A percentile compares a stretch with the other conserved stretches of the same genome.
Evolutionary conservation across 2,113 vertebrate species (phyloP).

Genomic region (Paraplagusia blochii): DNA sequence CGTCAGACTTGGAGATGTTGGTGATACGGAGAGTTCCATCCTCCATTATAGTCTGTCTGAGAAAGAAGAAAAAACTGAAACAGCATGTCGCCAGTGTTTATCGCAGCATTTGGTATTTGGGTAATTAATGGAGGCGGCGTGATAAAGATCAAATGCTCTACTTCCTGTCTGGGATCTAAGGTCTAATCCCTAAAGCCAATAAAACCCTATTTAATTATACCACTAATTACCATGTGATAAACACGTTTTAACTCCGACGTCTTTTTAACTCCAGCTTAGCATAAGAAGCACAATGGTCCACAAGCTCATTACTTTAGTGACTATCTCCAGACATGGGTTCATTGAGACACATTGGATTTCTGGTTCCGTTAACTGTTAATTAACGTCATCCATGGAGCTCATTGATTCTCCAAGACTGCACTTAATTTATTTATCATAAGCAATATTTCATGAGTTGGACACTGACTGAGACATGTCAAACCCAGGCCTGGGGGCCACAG

Average conservation of each 20-base stretch:
- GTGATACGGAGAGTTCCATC: constrained; percentile 82
- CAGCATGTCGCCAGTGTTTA: constrained; percentile 3
- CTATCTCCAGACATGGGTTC: too few relatives aligned
- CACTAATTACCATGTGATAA: too few relatives aligned
- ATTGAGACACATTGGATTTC: too few relatives aligned
- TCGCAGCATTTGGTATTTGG: constrained; percentile 2
- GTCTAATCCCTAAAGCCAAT: constrained; percentile 19
- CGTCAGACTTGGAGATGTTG: constrained; percentile 79
- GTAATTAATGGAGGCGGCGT: constrained; percentile 16
- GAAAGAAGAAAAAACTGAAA: constrained; percentile 18
- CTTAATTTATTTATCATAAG: too few relatives aligned
- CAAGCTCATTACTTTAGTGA: too few relatives aligned
- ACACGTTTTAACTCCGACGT: not conserved
- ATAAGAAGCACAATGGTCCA: too few relatives aligned
- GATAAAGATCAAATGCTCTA: constrained; percentile 11
- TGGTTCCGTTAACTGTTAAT: too few relatives aligned
- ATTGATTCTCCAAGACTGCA: too few relatives aligned
- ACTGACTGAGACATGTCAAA: too few relatives aligned
- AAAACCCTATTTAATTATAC: constrained; percentile 1
- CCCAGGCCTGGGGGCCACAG: too few relatives aligned
- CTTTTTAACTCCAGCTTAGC: constrained; percentile 24
- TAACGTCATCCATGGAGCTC: too few relatives aligned
- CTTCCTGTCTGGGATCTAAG: constrained; percentile 4
- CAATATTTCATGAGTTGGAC: too few relatives aligned
- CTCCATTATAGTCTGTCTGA: constrained; percentile 69